Percentiles rank a stretch among this genome's conserved stretches.
These are phyloP conservation scores for Hucho hucho DNA, from an alignment of 2,113 vertebrate genomes.

Conservation along the genomic window DNA sequence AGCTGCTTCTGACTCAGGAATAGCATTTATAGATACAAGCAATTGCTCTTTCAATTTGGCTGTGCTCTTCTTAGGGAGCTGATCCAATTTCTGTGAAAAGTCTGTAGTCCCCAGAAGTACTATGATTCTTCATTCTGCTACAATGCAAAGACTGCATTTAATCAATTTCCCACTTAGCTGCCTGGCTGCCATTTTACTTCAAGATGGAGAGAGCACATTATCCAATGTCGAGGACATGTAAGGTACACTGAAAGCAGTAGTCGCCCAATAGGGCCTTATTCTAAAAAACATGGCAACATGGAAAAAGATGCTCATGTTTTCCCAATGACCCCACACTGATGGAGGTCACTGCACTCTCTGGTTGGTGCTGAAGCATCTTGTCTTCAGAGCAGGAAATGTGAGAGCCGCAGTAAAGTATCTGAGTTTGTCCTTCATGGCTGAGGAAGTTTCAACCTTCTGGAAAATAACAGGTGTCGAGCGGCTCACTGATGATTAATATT, in stretches of 20 bases:
- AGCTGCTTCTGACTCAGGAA: neutral
- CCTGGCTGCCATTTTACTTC: conserved; percentile 22
- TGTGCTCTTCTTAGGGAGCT: neutral
- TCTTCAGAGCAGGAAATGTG: conserved; percentile 39
- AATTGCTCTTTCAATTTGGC: conserved; percentile 18
- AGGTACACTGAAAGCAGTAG: conserved; percentile 8
- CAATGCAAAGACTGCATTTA: conserved; percentile 2
- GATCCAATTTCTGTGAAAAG: neutral
- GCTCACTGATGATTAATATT: conserved; percentile 54
- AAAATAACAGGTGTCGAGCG: conserved; percentile 62
- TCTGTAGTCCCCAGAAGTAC: conserved; percentile 1
- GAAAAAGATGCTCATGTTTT: conserved; percentile 21
- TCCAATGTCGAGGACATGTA: conserved; percentile 9
- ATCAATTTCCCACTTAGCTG: neutral
- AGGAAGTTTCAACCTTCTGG: conserved; percentile 58
- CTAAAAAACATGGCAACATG: conserved; percentile 23
- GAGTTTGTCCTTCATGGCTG: conserved; percentile 68
- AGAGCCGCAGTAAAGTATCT: conserved; percentile 27
- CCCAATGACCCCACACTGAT: conserved; percentile 44
- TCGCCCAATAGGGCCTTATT: conserved; percentile 6
- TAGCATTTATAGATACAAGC: conserved; percentile 8
- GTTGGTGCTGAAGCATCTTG: conserved; percentile 30
- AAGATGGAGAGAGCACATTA: neutral
- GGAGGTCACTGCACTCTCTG: conserved; percentile 31
- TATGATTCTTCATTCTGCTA: neutral